A percentile compares a stretch with the other conserved stretches of the same genome.
Evolutionary conservation across 2,888 invertebrate genomes (phyloP).

Genomic region (Pterobdella sp.): DNA sequence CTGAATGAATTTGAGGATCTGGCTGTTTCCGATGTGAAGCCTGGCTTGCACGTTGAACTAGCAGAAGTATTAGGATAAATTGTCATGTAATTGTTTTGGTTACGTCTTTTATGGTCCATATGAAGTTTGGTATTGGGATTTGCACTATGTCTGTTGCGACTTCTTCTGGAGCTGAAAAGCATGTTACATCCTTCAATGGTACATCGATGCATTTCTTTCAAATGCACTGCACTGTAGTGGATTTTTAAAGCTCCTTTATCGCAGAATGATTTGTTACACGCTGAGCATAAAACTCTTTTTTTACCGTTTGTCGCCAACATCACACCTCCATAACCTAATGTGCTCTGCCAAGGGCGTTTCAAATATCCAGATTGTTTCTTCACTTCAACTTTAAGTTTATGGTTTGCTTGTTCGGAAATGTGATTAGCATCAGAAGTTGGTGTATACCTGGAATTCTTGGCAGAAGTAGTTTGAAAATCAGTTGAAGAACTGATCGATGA

Average conservation of each 20-base stretch:
- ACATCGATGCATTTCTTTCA: constrained; percentile 98
- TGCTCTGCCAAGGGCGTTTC: constrained; percentile 50
- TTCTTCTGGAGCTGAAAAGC: constrained; percentile 95
- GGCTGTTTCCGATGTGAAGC: no score
- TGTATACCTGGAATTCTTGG: not conserved
- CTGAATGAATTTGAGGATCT: no score
- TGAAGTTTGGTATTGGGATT: constrained; percentile 97
- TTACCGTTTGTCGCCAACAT: constrained; percentile 57
- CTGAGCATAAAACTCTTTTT: constrained; percentile 93
- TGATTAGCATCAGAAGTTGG: not conserved
- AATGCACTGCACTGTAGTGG: constrained; percentile 94
- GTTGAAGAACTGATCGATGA: not conserved
- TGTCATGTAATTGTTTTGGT: constrained; percentile 11
- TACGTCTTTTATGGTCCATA: constrained; percentile 48
- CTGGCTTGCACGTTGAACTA: no score
- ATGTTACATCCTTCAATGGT: constrained; percentile 96
- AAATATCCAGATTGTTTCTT: not conserved
- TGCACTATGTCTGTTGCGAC: constrained; percentile 89
- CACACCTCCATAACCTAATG: constrained; percentile 46
- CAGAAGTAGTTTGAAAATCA: not conserved
- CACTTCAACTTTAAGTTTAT: not conserved
- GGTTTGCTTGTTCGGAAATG: not conserved
- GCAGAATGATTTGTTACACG: constrained; percentile 96
- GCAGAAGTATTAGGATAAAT: constrained; percentile 10
- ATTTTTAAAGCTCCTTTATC: constrained; percentile 99